Evolutionary conservation across 2,888 invertebrate genomes (phyloP).

Genomic region (Polydrusus tereticollis): DNA sequence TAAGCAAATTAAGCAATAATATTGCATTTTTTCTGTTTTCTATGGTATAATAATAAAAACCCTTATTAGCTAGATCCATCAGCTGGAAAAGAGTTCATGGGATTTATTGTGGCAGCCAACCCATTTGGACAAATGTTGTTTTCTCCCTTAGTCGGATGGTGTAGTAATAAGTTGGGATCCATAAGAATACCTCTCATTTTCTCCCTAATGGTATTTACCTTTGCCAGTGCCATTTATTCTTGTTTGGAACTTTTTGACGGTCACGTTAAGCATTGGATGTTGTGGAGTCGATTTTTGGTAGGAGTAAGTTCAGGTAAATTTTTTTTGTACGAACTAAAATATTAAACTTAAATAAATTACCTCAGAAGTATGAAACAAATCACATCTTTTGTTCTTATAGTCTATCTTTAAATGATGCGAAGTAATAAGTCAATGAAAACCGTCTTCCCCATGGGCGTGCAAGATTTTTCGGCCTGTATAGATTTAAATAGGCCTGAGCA

Average conservation of each 20-base stretch:
- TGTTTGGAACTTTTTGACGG: conserved; percentile 77
- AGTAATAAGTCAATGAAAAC: too few species aligned
- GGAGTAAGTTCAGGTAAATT: conserved; percentile 84
- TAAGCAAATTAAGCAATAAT: too few species aligned
- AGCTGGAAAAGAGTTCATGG: conserved; percentile 86
- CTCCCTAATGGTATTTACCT: conserved; percentile 79
- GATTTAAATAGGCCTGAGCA: too few species aligned
- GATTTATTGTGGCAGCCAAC: conserved; percentile 87
- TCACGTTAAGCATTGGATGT: conserved; percentile 79
- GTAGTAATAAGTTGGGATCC: conserved; percentile 82
- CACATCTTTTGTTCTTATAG: too few species aligned
- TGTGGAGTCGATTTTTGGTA: conserved; percentile 81
- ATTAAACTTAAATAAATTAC: too few species aligned
- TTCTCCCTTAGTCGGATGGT: conserved; percentile 87
- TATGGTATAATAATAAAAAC: too few species aligned
- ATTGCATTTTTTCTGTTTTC: too few species aligned
- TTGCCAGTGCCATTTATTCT: conserved; percentile 82
- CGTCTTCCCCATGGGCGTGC: too few species aligned
- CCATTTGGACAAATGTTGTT: conserved; percentile 89
- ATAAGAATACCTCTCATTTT: conserved; percentile 80
- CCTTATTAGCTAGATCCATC: conserved; percentile 78
- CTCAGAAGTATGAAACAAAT: too few species aligned
- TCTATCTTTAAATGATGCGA: too few species aligned
- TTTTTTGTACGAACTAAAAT: conserved; percentile 32
- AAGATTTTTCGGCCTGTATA: too few species aligned